Evolutionary conservation across 2,113 vertebrate genomes (phyloP).

Genomic region (Prietella phreatophila): DNA sequence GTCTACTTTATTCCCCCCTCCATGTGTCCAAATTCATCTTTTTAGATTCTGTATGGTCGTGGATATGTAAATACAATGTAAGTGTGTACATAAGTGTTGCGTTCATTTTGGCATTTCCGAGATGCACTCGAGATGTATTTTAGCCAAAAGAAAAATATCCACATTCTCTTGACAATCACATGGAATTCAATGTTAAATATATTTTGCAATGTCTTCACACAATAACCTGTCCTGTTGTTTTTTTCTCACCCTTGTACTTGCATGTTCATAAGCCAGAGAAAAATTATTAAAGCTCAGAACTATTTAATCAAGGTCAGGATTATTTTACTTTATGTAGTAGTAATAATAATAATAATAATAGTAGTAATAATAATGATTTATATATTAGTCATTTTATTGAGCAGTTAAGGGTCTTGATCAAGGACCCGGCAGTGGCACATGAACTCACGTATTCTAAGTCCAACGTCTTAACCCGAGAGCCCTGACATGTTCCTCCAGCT

Average conservation of each 20-base stretch:
- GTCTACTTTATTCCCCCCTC: neutral
- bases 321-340: neutral
- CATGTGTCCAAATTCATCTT: constrained; percentile 49
- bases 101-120: constrained; percentile 53
- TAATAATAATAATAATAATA: neutral
- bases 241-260: constrained; percentile 8
- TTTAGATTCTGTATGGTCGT: constrained; percentile 58
- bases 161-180: constrained; percentile 70
- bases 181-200: constrained; percentile 69
- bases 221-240: constrained; percentile 29
- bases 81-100: constrained; percentile 53
- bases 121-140: constrained; percentile 58
- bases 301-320: neutral
- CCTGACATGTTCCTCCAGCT: too few relatives aligned
- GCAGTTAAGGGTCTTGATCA: too few relatives aligned
- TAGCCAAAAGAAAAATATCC: constrained; percentile 47
- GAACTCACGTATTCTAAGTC: too few relatives aligned
- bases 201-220: constrained; percentile 59
- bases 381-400: neutral
- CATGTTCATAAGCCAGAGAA: neutral
- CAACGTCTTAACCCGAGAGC: too few relatives aligned
- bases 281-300: neutral
- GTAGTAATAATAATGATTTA: neutral
- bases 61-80: constrained; percentile 68
- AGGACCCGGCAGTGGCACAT: too few relatives aligned